Evolutionary conservation across 2,797 vertebrate genomes (phyloP), one percentile per base, ranked within the genome.

Genomic region (Etheostoma nigrum): DNA sequence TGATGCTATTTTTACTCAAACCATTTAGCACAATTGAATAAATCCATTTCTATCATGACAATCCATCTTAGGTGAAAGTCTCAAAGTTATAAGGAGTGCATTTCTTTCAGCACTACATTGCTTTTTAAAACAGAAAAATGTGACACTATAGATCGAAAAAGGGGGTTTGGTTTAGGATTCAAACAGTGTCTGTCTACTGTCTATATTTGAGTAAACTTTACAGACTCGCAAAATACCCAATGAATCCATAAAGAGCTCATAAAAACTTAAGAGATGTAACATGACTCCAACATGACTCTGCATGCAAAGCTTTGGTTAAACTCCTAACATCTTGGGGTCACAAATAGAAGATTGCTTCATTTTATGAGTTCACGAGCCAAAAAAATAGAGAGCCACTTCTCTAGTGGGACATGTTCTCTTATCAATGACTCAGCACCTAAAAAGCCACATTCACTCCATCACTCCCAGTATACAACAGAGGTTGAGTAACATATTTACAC

Each of bases 191-290:
- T 18, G 16, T 55, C 51, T 25, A 21, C 18, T 12, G 13, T 47
- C 55, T 47, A 57, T 25, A 48, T 33, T 27, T 21, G 36, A 52
- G 63, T 53, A 42, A 53, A 55, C 54, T 58, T 58, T 54, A 82
- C 42, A 51, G 52, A 55, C 54, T 48, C 69, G 68, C 65, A 54
- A 47, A 76, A 25, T 0, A 63, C 49, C 40, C 59, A 83, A 27
- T 36, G 33, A 44, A 59, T 67, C 72, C 33, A 60, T 47, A 75
- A 47, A 78, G 63, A 67, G 53, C 71, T 49, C 68, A 57, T 83
- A 79, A 82, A 90, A 66, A 33, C n/a, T 0, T 23, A 16, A 16
- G 21, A 15, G 44, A 74, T 57, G 30, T 49, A 70, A 19, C 27
- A 18, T 76, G 60, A 76, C 63, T 58, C 45, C 13, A 51, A 47